These are phyloP conservation scores for Sipha flava DNA, from an alignment of 1,140 invertebrate genomes.

Conservation along the genomic window DNA sequence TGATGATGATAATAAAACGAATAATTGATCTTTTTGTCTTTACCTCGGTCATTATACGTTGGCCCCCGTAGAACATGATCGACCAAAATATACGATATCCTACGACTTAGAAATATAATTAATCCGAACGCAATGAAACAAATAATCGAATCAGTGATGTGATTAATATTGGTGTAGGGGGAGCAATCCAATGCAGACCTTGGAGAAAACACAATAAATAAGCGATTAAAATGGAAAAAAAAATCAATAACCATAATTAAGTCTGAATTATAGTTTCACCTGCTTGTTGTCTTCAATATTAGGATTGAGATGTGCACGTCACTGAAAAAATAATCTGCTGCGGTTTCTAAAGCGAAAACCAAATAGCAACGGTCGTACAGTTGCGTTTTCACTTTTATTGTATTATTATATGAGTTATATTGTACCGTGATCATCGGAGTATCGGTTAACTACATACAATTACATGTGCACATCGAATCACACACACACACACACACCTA, in stretches of 20 bases:
- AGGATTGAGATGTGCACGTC: not conserved
- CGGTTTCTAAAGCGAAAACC: not conserved
- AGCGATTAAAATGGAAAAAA: not conserved
- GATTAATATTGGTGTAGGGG: no score
- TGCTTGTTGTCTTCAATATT: not conserved
- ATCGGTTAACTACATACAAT: no score
- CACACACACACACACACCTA: no score
- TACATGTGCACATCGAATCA: no score
- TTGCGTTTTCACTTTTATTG: no score
- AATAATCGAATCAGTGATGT: no score
- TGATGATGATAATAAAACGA: not conserved
- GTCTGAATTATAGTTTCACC: not conserved
- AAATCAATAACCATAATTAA: not conserved
- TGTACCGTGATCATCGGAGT: no score
- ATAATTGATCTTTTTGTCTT: slow-evolving; percentile 5
- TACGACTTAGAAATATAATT: not conserved
- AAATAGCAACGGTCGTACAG: not conserved
- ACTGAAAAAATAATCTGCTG: not conserved
- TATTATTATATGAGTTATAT: no score
- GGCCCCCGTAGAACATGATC: not conserved
- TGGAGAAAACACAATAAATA: not conserved
- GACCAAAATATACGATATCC: not conserved
- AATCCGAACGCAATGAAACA: not conserved
- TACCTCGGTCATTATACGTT: not conserved
- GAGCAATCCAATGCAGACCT: no score